These are phyloP conservation scores for Mesocricetus auratus DNA, from an alignment of 2,113 vertebrate genomes.

Conservation along the genomic window DNA sequence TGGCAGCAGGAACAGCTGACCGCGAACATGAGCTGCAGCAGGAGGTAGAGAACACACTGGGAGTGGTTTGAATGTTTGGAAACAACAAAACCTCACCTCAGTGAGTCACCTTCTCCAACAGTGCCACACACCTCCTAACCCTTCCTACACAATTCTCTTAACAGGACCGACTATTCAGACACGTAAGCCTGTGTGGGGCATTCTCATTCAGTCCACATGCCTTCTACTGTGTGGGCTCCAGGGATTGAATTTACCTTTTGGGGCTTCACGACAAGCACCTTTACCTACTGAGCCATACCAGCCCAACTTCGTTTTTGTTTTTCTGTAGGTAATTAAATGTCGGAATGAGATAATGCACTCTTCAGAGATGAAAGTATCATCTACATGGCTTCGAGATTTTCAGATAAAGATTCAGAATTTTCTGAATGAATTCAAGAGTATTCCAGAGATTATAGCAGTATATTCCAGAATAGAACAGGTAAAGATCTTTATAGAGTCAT, in stretches of 20 bases:
- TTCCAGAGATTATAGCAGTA: conserved; percentile 76
- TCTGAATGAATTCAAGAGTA: conserved; percentile 80
- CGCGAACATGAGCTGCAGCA: background rate
- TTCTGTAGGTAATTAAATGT: conserved; percentile 83
- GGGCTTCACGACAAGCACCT: background rate
- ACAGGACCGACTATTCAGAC: background rate
- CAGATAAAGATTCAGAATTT: conserved; percentile 80
- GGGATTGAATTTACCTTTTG: background rate
- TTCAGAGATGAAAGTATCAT: conserved; percentile 84
- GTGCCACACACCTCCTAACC: background rate
- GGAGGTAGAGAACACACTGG: background rate
- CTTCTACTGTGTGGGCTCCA: background rate
- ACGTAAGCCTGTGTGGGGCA: background rate
- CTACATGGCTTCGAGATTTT: conserved; percentile 81
- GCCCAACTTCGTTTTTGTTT: background rate
- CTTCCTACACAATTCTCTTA: background rate
- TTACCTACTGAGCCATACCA: background rate
- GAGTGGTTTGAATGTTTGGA: background rate
- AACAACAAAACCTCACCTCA: background rate
- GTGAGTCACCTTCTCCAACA: too few species aligned
- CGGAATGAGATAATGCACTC: conserved; percentile 86
- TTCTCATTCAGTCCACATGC: background rate
- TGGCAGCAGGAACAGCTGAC: background rate
- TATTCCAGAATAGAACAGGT: conserved; percentile 81
- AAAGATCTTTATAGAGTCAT: background rate